phyloP scores from a whole-genome alignment of 2,888 invertebrate species.

The Trachelus stipa region DNA sequence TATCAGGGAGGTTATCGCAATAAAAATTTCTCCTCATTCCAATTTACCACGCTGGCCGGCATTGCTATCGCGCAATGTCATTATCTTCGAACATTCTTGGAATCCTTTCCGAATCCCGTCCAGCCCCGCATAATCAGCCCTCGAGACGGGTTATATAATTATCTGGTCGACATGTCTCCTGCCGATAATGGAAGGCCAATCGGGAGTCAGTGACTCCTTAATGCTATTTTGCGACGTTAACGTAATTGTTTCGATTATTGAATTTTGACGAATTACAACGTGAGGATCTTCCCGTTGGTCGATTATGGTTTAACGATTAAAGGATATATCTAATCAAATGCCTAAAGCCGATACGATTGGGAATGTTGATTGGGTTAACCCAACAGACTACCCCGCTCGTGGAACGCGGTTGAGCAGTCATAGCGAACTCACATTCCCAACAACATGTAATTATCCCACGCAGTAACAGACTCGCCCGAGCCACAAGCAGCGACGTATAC shows the following conservation, averaged over 20 bases:
- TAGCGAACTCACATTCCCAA: constrained; percentile 32
- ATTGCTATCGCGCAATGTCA: constrained; percentile 24
- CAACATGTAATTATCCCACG: constrained; percentile 21
- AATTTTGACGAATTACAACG: background rate
- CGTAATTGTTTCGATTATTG: background rate
- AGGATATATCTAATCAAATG: background rate
- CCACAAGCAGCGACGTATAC: background rate
- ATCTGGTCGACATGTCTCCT: background rate
- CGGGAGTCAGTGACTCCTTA: background rate
- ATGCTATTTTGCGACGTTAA: background rate
- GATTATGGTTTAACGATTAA: background rate
- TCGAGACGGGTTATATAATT: background rate
- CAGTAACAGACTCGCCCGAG: background rate
- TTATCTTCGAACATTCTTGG: constrained; percentile 27
- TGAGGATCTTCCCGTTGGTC: background rate
- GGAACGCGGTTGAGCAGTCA: constrained; percentile 19
- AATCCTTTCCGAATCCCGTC: constrained; percentile 16
- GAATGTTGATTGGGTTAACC: constrained; percentile 6
- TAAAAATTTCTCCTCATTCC: constrained; percentile 31
- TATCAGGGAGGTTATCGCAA: constrained; percentile 21
- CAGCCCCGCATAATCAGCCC: background rate
- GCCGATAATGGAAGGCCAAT: background rate
- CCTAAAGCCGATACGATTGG: background rate
- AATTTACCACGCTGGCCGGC: constrained; percentile 17
- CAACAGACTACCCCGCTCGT: background rate